phyloP scores from a whole-genome alignment of 2,113 vertebrate genomes.

The Ibidorhyncha struthersii region DNA sequence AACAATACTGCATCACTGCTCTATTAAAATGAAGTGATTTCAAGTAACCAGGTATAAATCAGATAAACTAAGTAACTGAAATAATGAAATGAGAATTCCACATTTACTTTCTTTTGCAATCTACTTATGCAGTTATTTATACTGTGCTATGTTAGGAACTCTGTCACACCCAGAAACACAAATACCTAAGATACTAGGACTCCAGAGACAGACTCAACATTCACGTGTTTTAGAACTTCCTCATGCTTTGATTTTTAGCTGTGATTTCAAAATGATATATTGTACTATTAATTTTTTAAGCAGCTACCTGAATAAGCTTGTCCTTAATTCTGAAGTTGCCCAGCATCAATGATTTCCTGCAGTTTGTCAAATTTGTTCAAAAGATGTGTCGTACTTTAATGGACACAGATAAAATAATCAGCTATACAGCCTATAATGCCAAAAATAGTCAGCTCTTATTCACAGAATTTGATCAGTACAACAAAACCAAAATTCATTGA shows the following conservation, averaged over 20 bases:
- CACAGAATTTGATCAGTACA: not conserved
- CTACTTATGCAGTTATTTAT: not conserved
- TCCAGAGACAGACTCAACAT: not conserved
- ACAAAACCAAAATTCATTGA: not conserved
- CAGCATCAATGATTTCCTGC: not conserved
- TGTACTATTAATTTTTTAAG: not conserved
- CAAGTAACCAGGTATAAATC: not conserved
- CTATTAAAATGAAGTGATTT: not conserved
- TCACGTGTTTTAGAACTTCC: not conserved
- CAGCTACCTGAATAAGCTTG: not conserved
- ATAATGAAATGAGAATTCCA: not conserved
- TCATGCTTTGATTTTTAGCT: not conserved
- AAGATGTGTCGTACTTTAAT: not conserved
- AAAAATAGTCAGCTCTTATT: not conserved
- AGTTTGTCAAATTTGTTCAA: not conserved
- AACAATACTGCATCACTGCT: not conserved
- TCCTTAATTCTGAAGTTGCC: not conserved
- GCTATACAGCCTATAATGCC: not conserved
- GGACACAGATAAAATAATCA: not conserved
- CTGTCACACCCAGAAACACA: constrained; percentile 37
- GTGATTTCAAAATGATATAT: not conserved
- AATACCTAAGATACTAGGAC: constrained; percentile 26
- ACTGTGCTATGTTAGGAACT: constrained; percentile 17
- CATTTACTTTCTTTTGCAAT: not conserved
- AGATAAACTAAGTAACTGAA: not conserved